A percentile compares a stretch with the other conserved stretches of the same genome.
These are phyloP conservation scores for Tetraodon nigroviridis DNA, from an alignment of 2,113 vertebrate genomes.

Conservation along the genomic window DNA sequence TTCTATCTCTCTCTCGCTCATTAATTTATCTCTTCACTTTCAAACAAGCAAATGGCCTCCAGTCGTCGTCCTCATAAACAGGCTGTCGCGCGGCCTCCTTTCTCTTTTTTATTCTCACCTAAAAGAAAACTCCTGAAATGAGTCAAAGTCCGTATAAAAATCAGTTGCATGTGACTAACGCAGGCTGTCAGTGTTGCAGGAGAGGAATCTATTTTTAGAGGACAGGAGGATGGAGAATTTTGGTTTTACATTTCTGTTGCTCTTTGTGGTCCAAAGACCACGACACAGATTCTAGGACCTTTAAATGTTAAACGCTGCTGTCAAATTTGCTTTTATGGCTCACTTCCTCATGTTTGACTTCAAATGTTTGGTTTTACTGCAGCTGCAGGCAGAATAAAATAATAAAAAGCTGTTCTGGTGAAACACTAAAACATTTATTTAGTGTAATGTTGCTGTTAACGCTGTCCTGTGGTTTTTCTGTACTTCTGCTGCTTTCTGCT, in stretches of 20 bases:
- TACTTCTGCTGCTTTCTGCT: not conserved
- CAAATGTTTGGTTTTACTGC: slow-evolving; percentile 4
- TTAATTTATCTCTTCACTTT: slow-evolving; percentile 18
- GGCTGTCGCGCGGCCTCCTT: too few species aligned
- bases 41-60: slow-evolving; percentile 17
- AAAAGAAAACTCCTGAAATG: slow-evolving; percentile 10
- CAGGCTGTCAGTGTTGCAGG: slow-evolving; percentile 26
- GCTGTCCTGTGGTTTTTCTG: too few species aligned
- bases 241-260: not conserved
- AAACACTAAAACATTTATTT: not conserved
- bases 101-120: too few species aligned
- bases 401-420: not conserved
- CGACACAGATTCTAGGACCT: slow-evolving; percentile 4
- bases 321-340: slow-evolving; percentile 5
- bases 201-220: slow-evolving; percentile 33
- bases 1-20: slow-evolving; percentile 4
- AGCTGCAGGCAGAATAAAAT: not conserved
- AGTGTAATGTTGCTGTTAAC: not conserved
- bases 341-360: too few species aligned
- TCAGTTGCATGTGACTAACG: slow-evolving; percentile 32
- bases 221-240: slow-evolving; percentile 11
- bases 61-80: too few species aligned
- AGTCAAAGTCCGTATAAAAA: slow-evolving; percentile 24
- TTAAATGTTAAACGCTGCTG: slow-evolving; percentile 20
- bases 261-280: not conserved